These are phyloP conservation scores for Patella caerulea DNA, from an alignment of 2,888 invertebrate species.

Conservation along the genomic window DNA sequence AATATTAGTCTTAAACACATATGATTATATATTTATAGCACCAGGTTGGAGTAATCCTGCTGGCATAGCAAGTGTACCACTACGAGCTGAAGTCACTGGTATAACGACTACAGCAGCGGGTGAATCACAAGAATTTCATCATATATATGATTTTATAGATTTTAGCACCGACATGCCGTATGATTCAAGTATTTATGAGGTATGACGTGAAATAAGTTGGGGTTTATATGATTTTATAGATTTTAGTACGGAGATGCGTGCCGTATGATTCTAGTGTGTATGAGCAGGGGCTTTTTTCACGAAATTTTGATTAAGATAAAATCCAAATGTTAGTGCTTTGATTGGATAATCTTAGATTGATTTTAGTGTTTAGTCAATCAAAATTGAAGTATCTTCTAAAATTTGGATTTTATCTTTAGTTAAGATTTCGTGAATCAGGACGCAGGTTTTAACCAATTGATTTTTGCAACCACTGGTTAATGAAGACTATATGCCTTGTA, in stretches of 20 bases:
- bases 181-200: conserved; percentile 42
- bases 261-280: too few relatives aligned
- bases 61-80: conserved; percentile 36
- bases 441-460: not conserved
- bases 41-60: conserved; percentile 41
- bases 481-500: not conserved
- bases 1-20: too few relatives aligned
- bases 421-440: not conserved
- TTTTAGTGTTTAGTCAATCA: too few relatives aligned
- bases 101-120: conserved; percentile 21
- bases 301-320: too few relatives aligned
- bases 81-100: conserved; percentile 40
- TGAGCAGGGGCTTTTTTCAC: too few relatives aligned
- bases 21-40: conserved; percentile 19
- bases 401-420: too few relatives aligned
- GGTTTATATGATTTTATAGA: not conserved
- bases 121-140: conserved; percentile 31
- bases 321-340: too few relatives aligned
- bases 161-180: conserved; percentile 33
- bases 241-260: not conserved
- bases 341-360: too few relatives aligned
- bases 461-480: not conserved
- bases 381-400: too few relatives aligned
- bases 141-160: conserved; percentile 50
- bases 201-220: conserved; percentile 14